These are phyloP conservation scores for Chloebia gouldiae DNA, from an alignment of 2,113 vertebrate genomes.

Conservation along the genomic window DNA sequence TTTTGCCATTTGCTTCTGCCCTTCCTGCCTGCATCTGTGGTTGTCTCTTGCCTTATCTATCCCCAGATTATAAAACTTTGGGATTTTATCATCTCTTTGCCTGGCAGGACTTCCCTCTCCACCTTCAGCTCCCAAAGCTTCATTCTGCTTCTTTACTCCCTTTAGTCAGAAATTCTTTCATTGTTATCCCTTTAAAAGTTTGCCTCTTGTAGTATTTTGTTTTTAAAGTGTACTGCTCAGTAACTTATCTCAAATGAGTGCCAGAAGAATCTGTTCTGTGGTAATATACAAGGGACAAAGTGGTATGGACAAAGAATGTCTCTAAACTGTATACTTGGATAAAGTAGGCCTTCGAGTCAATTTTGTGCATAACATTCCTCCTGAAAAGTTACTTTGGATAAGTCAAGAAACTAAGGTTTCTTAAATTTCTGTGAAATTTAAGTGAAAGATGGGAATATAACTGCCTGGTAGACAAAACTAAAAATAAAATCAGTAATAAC, in stretches of 20 bases:
- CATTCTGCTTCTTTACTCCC: not conserved
- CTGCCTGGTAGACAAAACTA: not conserved
- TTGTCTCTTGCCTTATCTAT: not conserved
- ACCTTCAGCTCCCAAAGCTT: not conserved
- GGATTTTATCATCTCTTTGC: not conserved
- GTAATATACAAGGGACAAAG: no score
- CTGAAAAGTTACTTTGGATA: not conserved
- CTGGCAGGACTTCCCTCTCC: not conserved
- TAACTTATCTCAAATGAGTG: not conserved
- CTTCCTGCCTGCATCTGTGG: not conserved
- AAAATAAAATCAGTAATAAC: not conserved
- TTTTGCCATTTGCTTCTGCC: not conserved
- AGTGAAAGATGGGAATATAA: not conserved
- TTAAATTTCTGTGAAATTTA: not conserved
- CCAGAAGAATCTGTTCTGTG: not conserved
- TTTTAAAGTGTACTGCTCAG: not conserved
- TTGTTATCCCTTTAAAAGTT: not conserved
- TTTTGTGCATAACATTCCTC: not conserved
- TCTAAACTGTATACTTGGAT: not conserved
- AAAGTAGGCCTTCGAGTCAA: not conserved
- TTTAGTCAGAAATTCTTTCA: not conserved
- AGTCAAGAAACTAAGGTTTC: not conserved
- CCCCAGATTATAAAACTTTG: not conserved
- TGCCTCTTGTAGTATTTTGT: not conserved
- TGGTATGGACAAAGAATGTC: not conserved